Conservation (phyloP, 2,888 invertebrate species). For the Chorisops tibialis region DNA sequence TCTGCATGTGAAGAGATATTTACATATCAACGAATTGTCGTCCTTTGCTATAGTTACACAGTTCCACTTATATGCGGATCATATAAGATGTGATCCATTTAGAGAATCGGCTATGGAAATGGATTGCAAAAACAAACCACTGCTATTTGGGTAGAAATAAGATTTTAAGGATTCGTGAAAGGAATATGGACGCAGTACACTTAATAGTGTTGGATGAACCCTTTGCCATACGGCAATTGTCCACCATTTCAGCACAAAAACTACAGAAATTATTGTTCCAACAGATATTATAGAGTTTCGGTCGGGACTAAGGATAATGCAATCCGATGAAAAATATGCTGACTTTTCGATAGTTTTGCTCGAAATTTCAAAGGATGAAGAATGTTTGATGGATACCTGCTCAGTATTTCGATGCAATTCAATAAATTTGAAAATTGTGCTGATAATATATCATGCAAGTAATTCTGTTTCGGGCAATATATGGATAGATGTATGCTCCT, state of each 20-base stretch:
- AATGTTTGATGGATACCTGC: neutral
- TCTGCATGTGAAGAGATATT: constrained; percentile 16
- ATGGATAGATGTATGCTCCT: too few species aligned
- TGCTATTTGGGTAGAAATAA: constrained; percentile 6
- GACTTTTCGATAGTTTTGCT: neutral
- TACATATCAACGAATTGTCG: constrained; percentile 8
- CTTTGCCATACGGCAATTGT: too few species aligned
- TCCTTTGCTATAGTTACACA: neutral
- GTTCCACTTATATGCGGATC: neutral
- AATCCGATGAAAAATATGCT: neutral
- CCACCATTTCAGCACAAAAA: too few species aligned
- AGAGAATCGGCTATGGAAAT: constrained; percentile 6
- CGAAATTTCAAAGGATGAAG: neutral
- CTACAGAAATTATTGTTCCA: too few species aligned
- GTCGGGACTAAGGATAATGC: neutral
- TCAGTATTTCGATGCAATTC: neutral
- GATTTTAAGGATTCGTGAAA: constrained; percentile 7
- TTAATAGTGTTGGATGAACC: too few species aligned
- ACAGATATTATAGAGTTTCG: neutral
- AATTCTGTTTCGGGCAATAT: too few species aligned
- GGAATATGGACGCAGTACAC: too few species aligned
- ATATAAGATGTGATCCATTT: neutral
- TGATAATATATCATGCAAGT: too few species aligned
- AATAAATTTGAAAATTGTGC: neutral
- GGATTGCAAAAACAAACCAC: constrained; percentile 15